Percentiles rank a stretch among this genome's conserved stretches.
These are phyloP conservation scores for Ceratitis capitata DNA, from an alignment of 1,140 invertebrate genomes.

Conservation along the genomic window DNA sequence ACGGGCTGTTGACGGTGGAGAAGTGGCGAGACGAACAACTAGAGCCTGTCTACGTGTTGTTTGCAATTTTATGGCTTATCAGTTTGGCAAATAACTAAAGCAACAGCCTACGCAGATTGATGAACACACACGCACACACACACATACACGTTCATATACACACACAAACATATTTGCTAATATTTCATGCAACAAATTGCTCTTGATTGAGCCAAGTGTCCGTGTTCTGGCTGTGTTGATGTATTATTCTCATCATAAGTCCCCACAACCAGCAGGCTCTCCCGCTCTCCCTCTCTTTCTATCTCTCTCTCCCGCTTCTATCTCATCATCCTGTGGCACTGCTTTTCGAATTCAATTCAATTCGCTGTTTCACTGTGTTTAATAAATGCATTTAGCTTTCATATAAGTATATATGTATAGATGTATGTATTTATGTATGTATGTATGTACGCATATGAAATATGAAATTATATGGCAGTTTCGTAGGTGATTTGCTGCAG, in stretches of 20 bases:
- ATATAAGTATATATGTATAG: too few relatives aligned
- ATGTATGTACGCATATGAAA: neutral
- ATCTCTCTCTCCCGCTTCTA: too few relatives aligned
- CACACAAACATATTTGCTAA: neutral
- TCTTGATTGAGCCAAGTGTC: neutral
- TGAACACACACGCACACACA: neutral
- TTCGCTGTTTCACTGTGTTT: neutral
- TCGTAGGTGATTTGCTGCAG: constrained; percentile 9
- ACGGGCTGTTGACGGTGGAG: neutral
- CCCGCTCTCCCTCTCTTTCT: too few relatives aligned
- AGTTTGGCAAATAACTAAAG: neutral
- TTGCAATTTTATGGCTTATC: constrained; percentile 20
- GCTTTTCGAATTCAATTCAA: neutral
- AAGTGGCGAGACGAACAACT: neutral
- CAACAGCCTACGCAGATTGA: neutral
- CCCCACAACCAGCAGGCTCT: too few relatives aligned
- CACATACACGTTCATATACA: neutral
- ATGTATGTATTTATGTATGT: neutral
- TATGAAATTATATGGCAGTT: constrained; percentile 32
- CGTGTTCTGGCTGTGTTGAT: neutral
- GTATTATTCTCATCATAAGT: too few relatives aligned
- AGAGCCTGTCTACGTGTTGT: neutral
- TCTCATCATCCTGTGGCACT: neutral
- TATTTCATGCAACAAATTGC: neutral
- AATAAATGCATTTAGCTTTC: too few relatives aligned